Evolutionary conservation across 2,797 vertebrate species (phyloP), one percentile per base, ranked within the genome.

Genomic region (Sciaenops ocellatus): DNA sequence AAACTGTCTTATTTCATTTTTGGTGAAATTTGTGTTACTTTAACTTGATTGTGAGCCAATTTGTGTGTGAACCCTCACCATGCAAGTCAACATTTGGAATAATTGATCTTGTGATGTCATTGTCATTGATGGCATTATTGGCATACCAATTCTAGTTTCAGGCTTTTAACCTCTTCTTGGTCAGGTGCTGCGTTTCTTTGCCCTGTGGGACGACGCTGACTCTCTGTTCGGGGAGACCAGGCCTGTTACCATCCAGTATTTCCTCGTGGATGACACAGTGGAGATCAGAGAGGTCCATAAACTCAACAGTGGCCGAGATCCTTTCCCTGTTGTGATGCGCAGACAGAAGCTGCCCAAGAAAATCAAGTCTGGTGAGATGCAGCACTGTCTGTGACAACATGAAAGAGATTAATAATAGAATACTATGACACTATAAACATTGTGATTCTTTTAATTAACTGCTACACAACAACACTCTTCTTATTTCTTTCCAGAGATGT

Each of bases 101-200:
- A 47, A 73, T 3, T 47, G n/a, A 44, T 52, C 2, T 55, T 51
- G 3, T 41, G 11, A 57, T 51, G 18, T 54, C 41, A 42, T 5
- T 34, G 34, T 22, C 15, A 22, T 16, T 44, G 17, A 17, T 59
- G 15, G 20, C 6, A 30, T 65, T 71, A 13, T 20, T 57, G 13
- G 11, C 50, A 11, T 12, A 2, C 28, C 22, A 28, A 42, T 12
- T 68, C 24, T 47, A 24, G 51, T 34, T 22, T 10, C 2, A 22
- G 5, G 12, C 47, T 64, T 17, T 22, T 11, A 24, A 60, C 50
- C 3, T 42, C 5, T 59, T 38, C 44, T 22, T 30, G 16, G 15
- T 7, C 44, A 99, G 98, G 98, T 99, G 71, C 95, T 99, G 83
- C 95, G 96, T 15, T 99, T 98, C 92, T 98, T 94, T 0, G 96